A percentile compares a stretch with the other conserved stretches of the same genome.
phyloP scores from a whole-genome alignment of 2,888 invertebrate species.

The Drosophila putrida region DNA sequence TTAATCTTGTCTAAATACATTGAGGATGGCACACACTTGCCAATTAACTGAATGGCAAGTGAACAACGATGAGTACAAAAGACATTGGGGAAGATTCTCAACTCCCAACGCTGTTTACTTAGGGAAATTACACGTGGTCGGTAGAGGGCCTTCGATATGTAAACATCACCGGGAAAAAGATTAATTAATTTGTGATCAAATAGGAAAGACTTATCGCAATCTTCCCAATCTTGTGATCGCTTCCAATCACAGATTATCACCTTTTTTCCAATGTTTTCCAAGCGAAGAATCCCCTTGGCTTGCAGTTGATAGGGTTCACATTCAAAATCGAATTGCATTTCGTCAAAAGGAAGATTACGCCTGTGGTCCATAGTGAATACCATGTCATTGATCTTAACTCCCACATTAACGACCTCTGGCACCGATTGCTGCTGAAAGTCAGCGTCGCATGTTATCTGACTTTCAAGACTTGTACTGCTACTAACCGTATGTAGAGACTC shows the following conservation, averaged over 20 bases:
- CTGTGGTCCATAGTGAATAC: conserved; percentile 10
- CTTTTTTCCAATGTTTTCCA: conserved; percentile 73
- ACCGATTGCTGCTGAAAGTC: background rate
- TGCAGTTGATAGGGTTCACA: conserved; percentile 69
- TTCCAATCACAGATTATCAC: conserved; percentile 64
- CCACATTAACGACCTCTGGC: conserved; percentile 11
- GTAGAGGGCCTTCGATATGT: conserved; percentile 55
- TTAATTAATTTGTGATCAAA: conserved; percentile 52
- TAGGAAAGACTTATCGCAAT: conserved; percentile 43
- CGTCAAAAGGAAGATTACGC: conserved; percentile 18
- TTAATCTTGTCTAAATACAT: conserved; percentile 58
- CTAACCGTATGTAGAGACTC: conserved; percentile 57
- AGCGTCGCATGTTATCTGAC: background rate
- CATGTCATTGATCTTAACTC: conserved; percentile 66
- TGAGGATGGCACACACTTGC: conserved; percentile 58
- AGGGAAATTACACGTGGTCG: conserved; percentile 59
- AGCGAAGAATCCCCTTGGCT: conserved; percentile 55
- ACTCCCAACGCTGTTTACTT: conserved; percentile 53
- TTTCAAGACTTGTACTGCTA: conserved; percentile 9
- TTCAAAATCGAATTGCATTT: conserved; percentile 48
- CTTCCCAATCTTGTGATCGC: conserved; percentile 19
- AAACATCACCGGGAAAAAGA: conserved; percentile 65
- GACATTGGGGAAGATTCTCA: conserved; percentile 64
- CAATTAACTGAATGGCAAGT: conserved; percentile 52
- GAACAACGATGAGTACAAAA: conserved; percentile 45